These are phyloP conservation scores for Trichacis sp. DNA, from an alignment of 2,888 invertebrate genomes.

Conservation along the genomic window DNA sequence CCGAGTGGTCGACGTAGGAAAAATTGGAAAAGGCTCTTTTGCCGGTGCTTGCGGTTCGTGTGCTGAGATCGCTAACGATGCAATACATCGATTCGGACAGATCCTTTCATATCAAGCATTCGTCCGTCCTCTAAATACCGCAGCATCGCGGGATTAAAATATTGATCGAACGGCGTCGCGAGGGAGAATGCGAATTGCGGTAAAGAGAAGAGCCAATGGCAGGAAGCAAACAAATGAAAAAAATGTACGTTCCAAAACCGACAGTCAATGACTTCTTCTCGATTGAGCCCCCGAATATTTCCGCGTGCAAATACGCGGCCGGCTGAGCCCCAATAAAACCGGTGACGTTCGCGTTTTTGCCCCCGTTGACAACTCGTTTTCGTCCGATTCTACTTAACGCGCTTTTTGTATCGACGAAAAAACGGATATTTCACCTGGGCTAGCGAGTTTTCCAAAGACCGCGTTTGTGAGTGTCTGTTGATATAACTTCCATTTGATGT, in stretches of 20 bases:
- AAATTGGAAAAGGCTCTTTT: constrained; percentile 30
- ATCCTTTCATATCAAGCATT: constrained; percentile 50
- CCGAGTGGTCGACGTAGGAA: constrained; percentile 1
- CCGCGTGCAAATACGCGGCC: constrained; percentile 35
- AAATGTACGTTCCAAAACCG: constrained; percentile 42
- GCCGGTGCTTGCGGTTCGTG: constrained; percentile 16
- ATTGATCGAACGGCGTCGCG: constrained; percentile 64
- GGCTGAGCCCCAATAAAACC: constrained; percentile 24
- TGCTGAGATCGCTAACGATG: constrained; percentile 48
- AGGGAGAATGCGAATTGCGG: constrained; percentile 60
- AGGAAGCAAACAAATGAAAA: constrained; percentile 39
- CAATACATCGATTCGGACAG: constrained; percentile 46
- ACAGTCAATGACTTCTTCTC: constrained; percentile 49
- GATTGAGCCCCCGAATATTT: constrained; percentile 39
- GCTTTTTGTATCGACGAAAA: background rate
- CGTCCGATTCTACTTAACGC: constrained; percentile 3
- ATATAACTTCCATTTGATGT: too few species aligned
- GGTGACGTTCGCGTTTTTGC: background rate
- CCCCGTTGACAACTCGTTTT: constrained; percentile 6
- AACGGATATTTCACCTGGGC: background rate
- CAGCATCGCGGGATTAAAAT: constrained; percentile 69
- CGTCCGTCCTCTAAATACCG: constrained; percentile 64
- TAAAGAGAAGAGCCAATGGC: constrained; percentile 54
- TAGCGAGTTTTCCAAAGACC: background rate
- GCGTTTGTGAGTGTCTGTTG: background rate